Base-by-base conservation (phyloP, 2,888 invertebrate genomes). In the Cataglyphis livida region DNA sequence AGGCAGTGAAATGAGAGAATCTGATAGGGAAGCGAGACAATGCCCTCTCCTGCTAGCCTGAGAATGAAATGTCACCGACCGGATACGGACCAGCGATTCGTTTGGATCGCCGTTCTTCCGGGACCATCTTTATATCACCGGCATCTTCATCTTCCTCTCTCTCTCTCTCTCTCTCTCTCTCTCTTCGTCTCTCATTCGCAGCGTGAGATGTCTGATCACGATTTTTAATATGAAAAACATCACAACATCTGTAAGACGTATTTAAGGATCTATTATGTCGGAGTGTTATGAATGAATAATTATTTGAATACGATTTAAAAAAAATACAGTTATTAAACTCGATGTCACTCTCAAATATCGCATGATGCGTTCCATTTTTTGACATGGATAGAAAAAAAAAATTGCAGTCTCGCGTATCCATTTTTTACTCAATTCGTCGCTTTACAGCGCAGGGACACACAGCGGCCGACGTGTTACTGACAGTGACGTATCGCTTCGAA, bases 1-100 rank as follows among this genome's bases (percentile, higher is more conserved):
- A 93, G 93, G 92, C 93, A 93, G 92, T 91, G 91, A 93, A 93
- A 93, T 92, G 93, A 92, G 92, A 92, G 93, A 93, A 93, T 93
- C 93, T 92, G 93, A 93, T 93, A 93, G 93, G 93, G 91, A 90
- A 92, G 91, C 88, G 89, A 92, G 90, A 94, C 93, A 93, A 93
- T 93, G 92, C 91, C 91, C 91, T 90, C 89, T 90, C 51, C 51
- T 91, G 90, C 85, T 89, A 86, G 91, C 71, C 91, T 90, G 90
- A 92, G 93, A 94, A 93, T 93, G 92, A 93, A 93, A 94, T 93
- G 93, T 93, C 93, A 93, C 92, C 91, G 91, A 89, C 91, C 91
- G 92, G 91, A 92, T 91, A 90, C 90, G 88, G 87, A 91, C 90
- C 85, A 89, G 89, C 91, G 88, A 91, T 92, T 91, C 90, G 91